Conservation (phyloP, 2,113 vertebrate species). For the Collichthys lucidus region DNA sequence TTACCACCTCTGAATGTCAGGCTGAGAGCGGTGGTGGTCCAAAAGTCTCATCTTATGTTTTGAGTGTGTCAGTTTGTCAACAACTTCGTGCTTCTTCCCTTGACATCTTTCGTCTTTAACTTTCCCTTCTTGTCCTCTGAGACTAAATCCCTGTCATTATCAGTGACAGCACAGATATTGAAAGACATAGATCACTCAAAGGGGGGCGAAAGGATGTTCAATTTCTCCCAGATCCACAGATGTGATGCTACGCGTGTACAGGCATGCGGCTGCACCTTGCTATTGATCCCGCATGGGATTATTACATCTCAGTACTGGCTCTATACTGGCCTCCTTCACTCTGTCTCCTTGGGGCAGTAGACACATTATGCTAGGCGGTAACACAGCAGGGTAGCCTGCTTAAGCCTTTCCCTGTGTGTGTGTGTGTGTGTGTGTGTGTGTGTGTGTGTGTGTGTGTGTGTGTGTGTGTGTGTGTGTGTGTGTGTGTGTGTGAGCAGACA, state of each 20-base stretch:
- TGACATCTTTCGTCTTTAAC: conserved; percentile 41
- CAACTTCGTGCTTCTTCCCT: conserved; percentile 39
- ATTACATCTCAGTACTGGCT: conserved; percentile 48
- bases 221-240: conserved; percentile 74
- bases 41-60: conserved; percentile 27
- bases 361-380: conserved; percentile 72
- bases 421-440: conserved; percentile 39
- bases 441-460: conserved; percentile 39
- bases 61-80: conserved; percentile 55
- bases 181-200: conserved; percentile 69
- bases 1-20: conserved; percentile 1
- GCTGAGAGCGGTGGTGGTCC: conserved; percentile 10
- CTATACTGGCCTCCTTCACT: conserved; percentile 49
- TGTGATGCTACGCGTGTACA: conserved; percentile 73
- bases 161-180: conserved; percentile 48
- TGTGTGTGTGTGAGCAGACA: conserved; percentile 47
- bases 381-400: conserved; percentile 69
- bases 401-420: conserved; percentile 70
- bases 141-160: conserved; percentile 63
- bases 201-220: conserved; percentile 44
- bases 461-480: conserved; percentile 39
- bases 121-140: conserved; percentile 63
- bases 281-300: conserved; percentile 81
- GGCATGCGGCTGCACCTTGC: conserved; percentile 60
- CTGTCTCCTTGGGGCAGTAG: conserved; percentile 74